phyloP scores from a whole-genome alignment of 1,140 invertebrate genomes.

The Nomia melanderi region DNA sequence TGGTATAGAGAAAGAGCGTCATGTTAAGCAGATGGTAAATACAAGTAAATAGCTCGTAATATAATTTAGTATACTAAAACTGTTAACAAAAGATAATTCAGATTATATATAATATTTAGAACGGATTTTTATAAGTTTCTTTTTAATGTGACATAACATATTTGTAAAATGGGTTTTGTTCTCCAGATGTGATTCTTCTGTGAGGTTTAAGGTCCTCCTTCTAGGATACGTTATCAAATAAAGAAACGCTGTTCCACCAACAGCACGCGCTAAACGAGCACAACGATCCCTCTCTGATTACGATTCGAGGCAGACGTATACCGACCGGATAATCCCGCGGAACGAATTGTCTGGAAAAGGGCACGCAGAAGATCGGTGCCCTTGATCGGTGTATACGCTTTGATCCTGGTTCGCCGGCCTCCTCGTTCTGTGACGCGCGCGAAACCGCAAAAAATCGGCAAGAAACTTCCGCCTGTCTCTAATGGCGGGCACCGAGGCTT shows the following conservation, averaged over 20 bases:
- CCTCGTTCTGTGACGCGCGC: conserved; percentile 51
- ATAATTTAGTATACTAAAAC: too few relatives aligned
- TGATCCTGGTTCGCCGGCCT: conserved; percentile 67
- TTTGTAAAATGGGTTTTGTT: too few relatives aligned
- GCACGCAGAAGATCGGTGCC: conserved; percentile 68
- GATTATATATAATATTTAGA: too few relatives aligned
- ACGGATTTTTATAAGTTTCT: too few relatives aligned
- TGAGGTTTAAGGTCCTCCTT: too few relatives aligned
- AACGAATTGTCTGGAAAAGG: conserved; percentile 72
- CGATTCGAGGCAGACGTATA: conserved; percentile 68
- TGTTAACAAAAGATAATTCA: too few relatives aligned
- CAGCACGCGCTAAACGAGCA: conserved; percentile 48
- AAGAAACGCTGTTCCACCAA: neutral
- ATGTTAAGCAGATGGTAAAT: too few relatives aligned
- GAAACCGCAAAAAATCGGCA: conserved; percentile 65
- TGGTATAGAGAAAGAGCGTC: too few relatives aligned
- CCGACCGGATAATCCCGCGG: conserved; percentile 55
- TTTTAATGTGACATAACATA: too few relatives aligned
- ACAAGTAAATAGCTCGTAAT: too few relatives aligned
- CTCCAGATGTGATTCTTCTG: too few relatives aligned
- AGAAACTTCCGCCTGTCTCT: conserved; percentile 72
- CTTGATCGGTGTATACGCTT: conserved; percentile 61
- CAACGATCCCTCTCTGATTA: conserved; percentile 64
- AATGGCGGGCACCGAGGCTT: conserved; percentile 66
- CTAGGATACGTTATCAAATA: neutral